These are phyloP conservation scores for Xiphorhynchus elegans DNA, from an alignment of 2,113 vertebrate species.

Conservation along the genomic window DNA sequence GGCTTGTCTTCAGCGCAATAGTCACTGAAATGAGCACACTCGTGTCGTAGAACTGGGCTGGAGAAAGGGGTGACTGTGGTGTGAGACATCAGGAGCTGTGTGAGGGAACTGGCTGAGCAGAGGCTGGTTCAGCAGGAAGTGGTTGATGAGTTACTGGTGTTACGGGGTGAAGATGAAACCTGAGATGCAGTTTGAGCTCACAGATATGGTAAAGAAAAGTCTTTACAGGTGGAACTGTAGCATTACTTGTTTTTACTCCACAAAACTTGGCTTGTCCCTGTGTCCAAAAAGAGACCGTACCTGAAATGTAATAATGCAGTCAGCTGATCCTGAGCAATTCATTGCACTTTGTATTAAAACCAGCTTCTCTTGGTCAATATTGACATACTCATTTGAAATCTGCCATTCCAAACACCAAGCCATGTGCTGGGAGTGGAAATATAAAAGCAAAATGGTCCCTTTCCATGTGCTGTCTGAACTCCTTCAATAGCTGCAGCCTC, in stretches of 20 bases:
- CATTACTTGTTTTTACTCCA: neutral
- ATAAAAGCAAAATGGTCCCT: neutral
- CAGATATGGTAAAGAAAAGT: neutral
- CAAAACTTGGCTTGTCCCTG: neutral
- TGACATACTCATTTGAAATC: neutral
- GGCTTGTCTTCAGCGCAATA: neutral
- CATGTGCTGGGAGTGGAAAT: neutral
- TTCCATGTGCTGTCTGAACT: neutral
- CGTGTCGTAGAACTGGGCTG: accelerated
- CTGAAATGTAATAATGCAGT: neutral
- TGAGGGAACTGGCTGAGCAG: neutral
- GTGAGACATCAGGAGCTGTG: constrained; percentile 4
- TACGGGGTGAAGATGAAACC: neutral
- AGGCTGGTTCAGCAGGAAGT: constrained; percentile 48
- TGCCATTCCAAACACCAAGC: neutral
- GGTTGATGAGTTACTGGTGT: constrained; percentile 29
- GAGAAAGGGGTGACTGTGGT: neutral
- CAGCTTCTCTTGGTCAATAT: neutral
- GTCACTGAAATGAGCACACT: neutral
- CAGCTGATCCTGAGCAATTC: neutral
- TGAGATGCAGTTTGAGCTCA: neutral
- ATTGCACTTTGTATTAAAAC: neutral
- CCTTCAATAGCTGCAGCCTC: neutral
- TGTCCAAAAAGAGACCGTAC: neutral
- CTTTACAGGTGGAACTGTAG: constrained; percentile 1